Evolutionary conservation across 2,113 vertebrate species (phyloP), one percentile per base, ranked within the genome.

Genomic region (Microcebus ravelobensis): DNA sequence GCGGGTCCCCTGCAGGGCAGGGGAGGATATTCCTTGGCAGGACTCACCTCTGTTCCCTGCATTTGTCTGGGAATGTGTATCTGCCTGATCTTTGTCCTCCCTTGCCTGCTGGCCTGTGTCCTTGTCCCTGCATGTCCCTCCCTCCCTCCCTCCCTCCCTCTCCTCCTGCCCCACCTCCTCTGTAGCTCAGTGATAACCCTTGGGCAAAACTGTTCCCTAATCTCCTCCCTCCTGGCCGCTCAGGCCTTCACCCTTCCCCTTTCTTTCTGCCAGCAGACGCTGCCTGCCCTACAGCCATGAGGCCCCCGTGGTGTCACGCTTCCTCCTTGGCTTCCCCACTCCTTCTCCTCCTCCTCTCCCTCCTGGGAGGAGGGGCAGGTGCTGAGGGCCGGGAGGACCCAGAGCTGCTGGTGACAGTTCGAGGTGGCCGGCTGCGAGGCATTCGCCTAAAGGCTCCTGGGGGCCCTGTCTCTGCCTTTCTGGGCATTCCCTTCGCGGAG

Each of bases 401-500:
- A 0, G 99, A 99, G 80, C 97, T 99, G 65, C 73, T 98, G 48
- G 99, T 99, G 45, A 96, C 93, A 8, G 99, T 99, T 0, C 98
- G 94, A 1, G 90, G 67, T 0, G 99, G 99, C 2, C 98, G 65
- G 23, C 98, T 99, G 34, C 98, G 98, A 12, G 99, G 99, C 0
- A 25, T 97, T n/a, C 99, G 98, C 31, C 67, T 99, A 7, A 97
- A 97, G 0, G 98, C 98, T 11, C 98, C 98, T 0, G 97, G 99
- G 6, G 98, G 97, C 90, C 98, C 98, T 10, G 98, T 99, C 91
- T 98, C 97, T 0, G 98, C 99, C 9, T 99, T 99, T 92, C 98
- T 99, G 97, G 99, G 99, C 36, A 99, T 99, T 93, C 99, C 99
- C 12, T 99, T 99, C 0, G 99, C 98, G 0, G 99, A 99, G 96